Evolutionary conservation across 37 sponge, comb jelly and placozoan species (phyloP).

Genomic region (Ephydatia muelleri): DNA sequence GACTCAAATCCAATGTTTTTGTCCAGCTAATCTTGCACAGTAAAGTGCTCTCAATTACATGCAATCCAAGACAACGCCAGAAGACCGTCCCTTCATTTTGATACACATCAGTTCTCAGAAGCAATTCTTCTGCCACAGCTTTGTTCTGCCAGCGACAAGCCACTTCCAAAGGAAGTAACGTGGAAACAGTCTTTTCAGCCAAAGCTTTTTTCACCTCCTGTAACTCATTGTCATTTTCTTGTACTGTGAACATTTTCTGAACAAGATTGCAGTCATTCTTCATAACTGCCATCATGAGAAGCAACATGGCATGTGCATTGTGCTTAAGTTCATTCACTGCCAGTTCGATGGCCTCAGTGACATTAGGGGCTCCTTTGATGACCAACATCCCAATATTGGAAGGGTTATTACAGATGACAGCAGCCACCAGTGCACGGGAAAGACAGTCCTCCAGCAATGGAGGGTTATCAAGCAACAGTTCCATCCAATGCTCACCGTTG

Average conservation of each 20-base stretch:
- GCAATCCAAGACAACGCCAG: constrained; percentile 77
- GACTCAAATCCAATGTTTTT: constrained; percentile 56
- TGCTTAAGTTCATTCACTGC: constrained; percentile 37
- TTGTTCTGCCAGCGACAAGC: constrained; percentile 46
- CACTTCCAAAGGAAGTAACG: constrained; percentile 79
- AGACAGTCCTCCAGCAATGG: constrained; percentile 66
- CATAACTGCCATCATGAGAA: constrained; percentile 55
- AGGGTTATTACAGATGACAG: constrained; percentile 50
- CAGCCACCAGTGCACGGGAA: constrained; percentile 54
- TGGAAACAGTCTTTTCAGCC: constrained; percentile 45
- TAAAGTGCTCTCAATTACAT: constrained; percentile 62
- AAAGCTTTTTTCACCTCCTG: constrained; percentile 51
- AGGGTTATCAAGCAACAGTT: constrained; percentile 27
- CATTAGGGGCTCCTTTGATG: constrained; percentile 46
- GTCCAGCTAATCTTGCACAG: constrained; percentile 75
- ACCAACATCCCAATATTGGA: constrained; percentile 61
- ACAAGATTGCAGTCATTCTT: constrained; percentile 45
- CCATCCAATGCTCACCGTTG: constrained; percentile 47
- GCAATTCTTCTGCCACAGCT: constrained; percentile 62
- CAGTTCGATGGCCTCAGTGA: constrained; percentile 39
- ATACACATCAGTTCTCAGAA: constrained; percentile 77
- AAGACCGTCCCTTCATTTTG: constrained; percentile 54
- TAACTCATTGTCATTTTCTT: constrained; percentile 35
- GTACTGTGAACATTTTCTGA: constrained; percentile 48
- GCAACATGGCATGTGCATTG: constrained; percentile 54